These are phyloP conservation scores for Drosophila macrospina DNA, from an alignment of 2,888 invertebrate genomes.

Conservation along the genomic window DNA sequence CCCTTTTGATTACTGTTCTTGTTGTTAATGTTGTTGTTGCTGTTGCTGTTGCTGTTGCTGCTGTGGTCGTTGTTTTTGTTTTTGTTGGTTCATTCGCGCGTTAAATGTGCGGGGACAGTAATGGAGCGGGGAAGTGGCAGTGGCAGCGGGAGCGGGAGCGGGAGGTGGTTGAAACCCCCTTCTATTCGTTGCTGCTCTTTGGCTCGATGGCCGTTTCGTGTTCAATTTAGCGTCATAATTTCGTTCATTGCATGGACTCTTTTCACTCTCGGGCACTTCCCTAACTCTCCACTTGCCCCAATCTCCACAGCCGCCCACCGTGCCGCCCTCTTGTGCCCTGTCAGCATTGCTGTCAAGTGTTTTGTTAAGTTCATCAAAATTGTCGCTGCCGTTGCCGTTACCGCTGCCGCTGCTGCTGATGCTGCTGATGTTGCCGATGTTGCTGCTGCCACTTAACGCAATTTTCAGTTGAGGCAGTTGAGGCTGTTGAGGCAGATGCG, in stretches of 20 bases:
- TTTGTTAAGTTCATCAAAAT: conserved; percentile 82
- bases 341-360: conserved; percentile 71
- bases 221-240: conserved; percentile 83
- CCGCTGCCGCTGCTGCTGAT: conserved; percentile 20
- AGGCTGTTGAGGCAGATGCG: conserved; percentile 34
- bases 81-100: conserved; percentile 68
- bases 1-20: conserved; percentile 50
- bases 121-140: conserved; percentile 6
- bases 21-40: conserved; percentile 21
- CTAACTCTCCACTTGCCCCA: not conserved
- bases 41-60: conserved; percentile 4
- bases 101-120: conserved; percentile 58
- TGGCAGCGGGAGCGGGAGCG: too few relatives aligned
- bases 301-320: not conserved
- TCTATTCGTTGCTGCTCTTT: conserved; percentile 46
- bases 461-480: conserved; percentile 64
- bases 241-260: conserved; percentile 74
- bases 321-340: conserved; percentile 11
- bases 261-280: conserved; percentile 43
- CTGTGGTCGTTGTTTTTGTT: conserved; percentile 17
- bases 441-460: conserved; percentile 66
- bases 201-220: conserved; percentile 72
- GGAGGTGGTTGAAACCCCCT: conserved; percentile 41
- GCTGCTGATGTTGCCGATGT: not conserved
- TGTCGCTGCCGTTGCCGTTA: conserved; percentile 59